phyloP scores from a whole-genome alignment of 2,113 vertebrate genomes.

The Lutjanus erythropterus region DNA sequence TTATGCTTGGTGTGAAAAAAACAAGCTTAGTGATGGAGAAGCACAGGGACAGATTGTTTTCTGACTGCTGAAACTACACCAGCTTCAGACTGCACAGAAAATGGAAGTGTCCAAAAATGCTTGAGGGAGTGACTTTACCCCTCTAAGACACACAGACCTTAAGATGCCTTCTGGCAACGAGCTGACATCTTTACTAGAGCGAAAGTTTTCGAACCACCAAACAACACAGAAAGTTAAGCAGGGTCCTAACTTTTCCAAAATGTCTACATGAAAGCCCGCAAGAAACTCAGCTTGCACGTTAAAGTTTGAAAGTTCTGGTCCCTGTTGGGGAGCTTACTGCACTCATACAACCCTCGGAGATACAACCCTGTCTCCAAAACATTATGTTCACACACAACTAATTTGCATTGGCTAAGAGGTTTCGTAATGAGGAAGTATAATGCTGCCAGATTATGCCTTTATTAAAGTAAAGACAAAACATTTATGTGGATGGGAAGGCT shows the following conservation, averaged over 20 bases:
- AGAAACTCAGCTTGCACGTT: neutral
- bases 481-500: neutral
- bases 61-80: neutral
- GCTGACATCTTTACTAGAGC: neutral
- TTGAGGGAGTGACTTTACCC: neutral
- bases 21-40: neutral
- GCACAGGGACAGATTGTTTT: neutral
- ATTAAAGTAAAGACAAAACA: neutral
- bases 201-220: neutral
- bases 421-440: slow-evolving; percentile 3
- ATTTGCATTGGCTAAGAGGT: neutral
- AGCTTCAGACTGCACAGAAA: neutral
- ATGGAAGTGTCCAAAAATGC: neutral
- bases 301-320: neutral
- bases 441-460: neutral
- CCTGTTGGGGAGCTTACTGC: neutral
- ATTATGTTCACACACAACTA: neutral
- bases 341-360: neutral
- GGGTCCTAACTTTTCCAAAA: neutral
- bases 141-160: neutral
- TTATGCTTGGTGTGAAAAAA: neutral
- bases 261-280: neutral
- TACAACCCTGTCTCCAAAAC: neutral
- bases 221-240: neutral
- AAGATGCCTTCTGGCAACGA: slow-evolving; percentile 3